Evolutionary conservation across 2,888 invertebrate genomes (phyloP).

Genomic region (Sminthurides aquaticus): DNA sequence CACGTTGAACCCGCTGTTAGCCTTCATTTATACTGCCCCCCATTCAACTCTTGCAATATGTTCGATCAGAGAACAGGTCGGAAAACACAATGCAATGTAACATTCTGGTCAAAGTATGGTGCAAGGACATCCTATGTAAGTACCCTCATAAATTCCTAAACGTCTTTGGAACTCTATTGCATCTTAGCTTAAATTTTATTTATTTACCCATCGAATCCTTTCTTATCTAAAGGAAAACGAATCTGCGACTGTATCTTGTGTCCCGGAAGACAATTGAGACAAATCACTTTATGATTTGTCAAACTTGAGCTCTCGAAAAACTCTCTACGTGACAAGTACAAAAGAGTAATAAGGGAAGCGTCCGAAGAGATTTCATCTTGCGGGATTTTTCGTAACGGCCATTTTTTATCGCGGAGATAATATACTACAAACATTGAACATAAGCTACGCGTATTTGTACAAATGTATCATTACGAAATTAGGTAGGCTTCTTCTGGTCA

Average conservation of each 20-base stretch:
- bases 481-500: no score
- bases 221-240: neutral
- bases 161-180: neutral
- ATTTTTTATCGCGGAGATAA: no score
- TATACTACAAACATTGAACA: no score
- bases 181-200: neutral
- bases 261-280: slow-evolving; percentile 9
- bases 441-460: no score
- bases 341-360: no score
- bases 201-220: no score
- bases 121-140: slow-evolving; percentile 51
- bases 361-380: no score
- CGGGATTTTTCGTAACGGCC: no score
- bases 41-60: slow-evolving; percentile 76
- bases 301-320: no score
- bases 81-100: slow-evolving; percentile 61
- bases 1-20: slow-evolving; percentile 82
- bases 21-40: slow-evolving; percentile 90
- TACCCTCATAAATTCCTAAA: neutral
- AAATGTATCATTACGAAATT: no score
- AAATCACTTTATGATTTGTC: neutral
- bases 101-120: slow-evolving; percentile 90
- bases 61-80: slow-evolving; percentile 88
- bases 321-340: no score
- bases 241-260: neutral